Evolutionary conservation across 2,888 invertebrate species (phyloP), one percentile per base, ranked within the genome.

Genomic region (Belgica antarctica): DNA sequence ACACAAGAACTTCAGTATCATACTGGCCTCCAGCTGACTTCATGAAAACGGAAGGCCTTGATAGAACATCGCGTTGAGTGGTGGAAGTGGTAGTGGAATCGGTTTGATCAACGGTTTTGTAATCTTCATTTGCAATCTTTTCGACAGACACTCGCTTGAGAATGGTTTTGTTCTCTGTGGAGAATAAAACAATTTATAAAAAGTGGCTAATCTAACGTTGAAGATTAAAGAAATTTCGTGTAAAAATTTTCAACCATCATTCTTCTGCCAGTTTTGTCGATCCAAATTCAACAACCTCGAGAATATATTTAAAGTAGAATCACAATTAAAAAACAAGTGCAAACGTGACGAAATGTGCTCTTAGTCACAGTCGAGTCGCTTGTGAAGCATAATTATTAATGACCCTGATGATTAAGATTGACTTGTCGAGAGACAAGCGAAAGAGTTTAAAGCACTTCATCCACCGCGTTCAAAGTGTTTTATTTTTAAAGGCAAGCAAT

Each of bases 1-100:
- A 73, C 12, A 83, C 82, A 1, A 71, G 25, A n/a, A 34, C 15
- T 72, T 83, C 82, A 15, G 72, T 72, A 47, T 73, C 73, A 63
- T 76, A 76, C 41, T 63, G 61, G 47, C 75, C 75, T 72, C 61
- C 70, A 17, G 10, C 10, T 1, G 59, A 41, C 17, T 34, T 61
- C 8, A 22, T 25, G 28, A 59, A 69, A 3, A 52, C 52, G 24
- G 24, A 10, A 4, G 22, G 10, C 2, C n/a, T 57, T 25, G 31
- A n/a, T 1, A 22, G 22, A n/a, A 8, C 65, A 24, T 47, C 24
- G 3, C 27, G 47, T 28, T 66, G 47, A 8, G 65, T 41, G 22
- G 15, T 63, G 1, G 22, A 15, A 15, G 15, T n/a, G 3, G 41
- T 2, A 22, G 46, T 47, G 25, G 47, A 15, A 28, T 47, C 65